Evolutionary conservation across 2,113 vertebrate genomes (phyloP), one percentile per base, ranked within the genome.

Genomic region (Alethe castanea): DNA sequence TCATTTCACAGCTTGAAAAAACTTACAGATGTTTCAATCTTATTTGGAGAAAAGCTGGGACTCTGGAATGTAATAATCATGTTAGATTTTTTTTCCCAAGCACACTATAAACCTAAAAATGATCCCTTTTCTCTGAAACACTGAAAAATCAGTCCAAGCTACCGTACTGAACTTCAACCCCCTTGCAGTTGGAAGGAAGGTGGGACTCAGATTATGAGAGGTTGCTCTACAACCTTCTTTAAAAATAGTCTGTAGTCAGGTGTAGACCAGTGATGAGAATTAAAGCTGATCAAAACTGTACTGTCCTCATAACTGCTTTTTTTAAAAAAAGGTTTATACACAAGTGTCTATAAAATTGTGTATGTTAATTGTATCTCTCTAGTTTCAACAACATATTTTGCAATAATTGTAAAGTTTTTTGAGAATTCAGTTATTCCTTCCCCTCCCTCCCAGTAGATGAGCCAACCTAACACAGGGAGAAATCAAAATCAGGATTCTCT

Each of bases 1-100:
- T 82, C 6, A 23, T 88, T 93, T 69, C n/a, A 76, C 19, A 66
- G 33, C 25, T 86, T 92, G 11, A 80, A 62, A 83, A 82, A 86
- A 20, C 6, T 60, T 80, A 52, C 3, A 77, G 36, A 53, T 15
- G 48, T 57, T 90, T 88, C 42, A 19, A 0, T 56, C 33, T 50
- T 70, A 3, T 81, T 92, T 81, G 26, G 18, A 83, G 36, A 65
- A 72, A 8, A 26, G 9, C 8, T 69, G 20, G 22, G 24, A 69
- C 86, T 60, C 20, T 17, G 1, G 57, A 85, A 71, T 7, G 11
- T 40, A 82, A 54, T 42, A 31, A 70, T 47, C 20, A 35, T 13
- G 6, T 65, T 42, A 70, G 7, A 66, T 73, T 64, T 92, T 64
- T 92, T 82, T 79, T 80, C 69, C 69, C 26, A 62, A 86, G 11